Base-by-base conservation (phyloP, 2,113 vertebrate genomes). In the Epinephelus fuscoguttatus region DNA sequence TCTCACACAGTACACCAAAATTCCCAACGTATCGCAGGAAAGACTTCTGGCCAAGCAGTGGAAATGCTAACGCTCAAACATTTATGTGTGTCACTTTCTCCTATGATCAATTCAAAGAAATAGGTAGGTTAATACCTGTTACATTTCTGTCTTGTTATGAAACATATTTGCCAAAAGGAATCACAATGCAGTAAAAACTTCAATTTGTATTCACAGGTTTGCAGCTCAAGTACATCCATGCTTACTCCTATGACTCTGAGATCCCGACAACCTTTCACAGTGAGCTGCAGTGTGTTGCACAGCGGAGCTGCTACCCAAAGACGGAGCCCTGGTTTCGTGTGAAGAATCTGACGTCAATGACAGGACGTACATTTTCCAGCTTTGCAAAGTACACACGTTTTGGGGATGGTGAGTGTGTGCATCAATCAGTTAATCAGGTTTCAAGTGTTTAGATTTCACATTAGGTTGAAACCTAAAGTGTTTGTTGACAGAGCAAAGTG, bases 1-100 rank as follows among this genome's bases (percentile, higher is more conserved):
- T 94, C 49, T 88, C 89, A 75, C 93, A 94, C 87, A 91, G 87
- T 37, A 93, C 91, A 59, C 93, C 93, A 53, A 64, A 12, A 45
- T 91, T 94, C n/a, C 91, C 93, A 53, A 3, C 0, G 40, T 57
- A 78, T 69, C 50, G 0, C 0, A 81, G 0, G 0, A 73, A 37
- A 67, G 0, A 73, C 23, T 93, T 94, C 82, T 94, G 91, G 93
- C 91, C 90, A 14, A 2, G 2, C 0, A 91, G 15, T 9, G 93
- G 88, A 64, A 81, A 49, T 0, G 3, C 3, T 0, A 87, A 92
- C 23, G 90, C 62, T 70, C 93, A 94, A 80, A 86, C 75, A 0
- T 94, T 94, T 12, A 42, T 93, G 55, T 94, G 93, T 62, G 74
- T 91, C 23, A 90, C 89, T 25, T 93, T 80, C 37, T 15, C 72